Conservation (phyloP, 2,888 invertebrate species). For the Itoplectis maculator region DNA sequence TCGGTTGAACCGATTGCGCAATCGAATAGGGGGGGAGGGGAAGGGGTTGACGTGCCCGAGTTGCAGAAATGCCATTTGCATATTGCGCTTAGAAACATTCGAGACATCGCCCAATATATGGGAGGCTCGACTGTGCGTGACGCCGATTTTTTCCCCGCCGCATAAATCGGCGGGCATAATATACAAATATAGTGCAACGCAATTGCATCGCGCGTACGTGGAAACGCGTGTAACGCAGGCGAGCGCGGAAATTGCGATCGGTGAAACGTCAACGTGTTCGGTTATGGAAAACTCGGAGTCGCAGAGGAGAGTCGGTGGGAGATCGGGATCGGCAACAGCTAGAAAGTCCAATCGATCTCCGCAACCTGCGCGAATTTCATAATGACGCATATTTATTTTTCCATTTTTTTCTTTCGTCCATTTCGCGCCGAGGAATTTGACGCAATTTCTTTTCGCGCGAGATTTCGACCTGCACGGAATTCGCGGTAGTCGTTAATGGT, state of each 20-base stretch:
- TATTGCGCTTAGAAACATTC: constrained; percentile 53
- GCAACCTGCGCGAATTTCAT: background rate
- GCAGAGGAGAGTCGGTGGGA: no score
- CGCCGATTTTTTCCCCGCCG: constrained; percentile 11
- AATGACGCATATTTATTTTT: background rate
- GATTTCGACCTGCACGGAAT: background rate
- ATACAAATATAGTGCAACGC: constrained; percentile 22
- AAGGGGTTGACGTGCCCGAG: constrained; percentile 43
- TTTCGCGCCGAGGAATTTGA: background rate
- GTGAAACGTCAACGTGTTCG: constrained; percentile 27
- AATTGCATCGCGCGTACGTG: background rate
- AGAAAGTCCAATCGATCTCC: constrained; percentile 15
- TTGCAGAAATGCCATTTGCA: constrained; percentile 63
- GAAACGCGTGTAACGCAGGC: background rate
- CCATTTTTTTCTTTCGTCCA: no score
- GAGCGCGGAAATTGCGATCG: constrained; percentile 50
- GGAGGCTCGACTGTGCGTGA: constrained; percentile 53
- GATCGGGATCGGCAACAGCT: background rate
- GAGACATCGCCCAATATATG: constrained; percentile 9
- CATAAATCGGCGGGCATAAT: constrained; percentile 13
- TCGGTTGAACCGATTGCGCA: constrained; percentile 49
- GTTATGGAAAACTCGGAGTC: constrained; percentile 40
- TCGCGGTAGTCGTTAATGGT: background rate
- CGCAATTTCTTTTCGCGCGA: constrained; percentile 13
- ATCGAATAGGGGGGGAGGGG: no score